Base-by-base conservation (phyloP, 2,888 invertebrate genomes). In the Spodoptera picta region DNA sequence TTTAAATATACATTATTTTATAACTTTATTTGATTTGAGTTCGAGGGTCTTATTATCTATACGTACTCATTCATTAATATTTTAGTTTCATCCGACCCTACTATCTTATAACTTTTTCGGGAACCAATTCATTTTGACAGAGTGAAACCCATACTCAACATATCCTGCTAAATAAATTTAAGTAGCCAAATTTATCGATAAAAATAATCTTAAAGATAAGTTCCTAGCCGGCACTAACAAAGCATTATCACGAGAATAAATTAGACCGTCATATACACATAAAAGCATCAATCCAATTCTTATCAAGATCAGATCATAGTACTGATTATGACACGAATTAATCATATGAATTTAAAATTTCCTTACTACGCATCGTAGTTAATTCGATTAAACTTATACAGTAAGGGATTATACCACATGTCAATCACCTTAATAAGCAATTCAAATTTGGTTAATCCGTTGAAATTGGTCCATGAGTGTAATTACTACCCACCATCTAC, bases 341-440 rank as follows among this genome's bases (percentile, higher is more conserved):
- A 78, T 84, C 82, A 83, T 82, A 82, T 81, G 24, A 60, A 75
- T 75, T 70, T 63, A 64, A 75, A 36, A 75, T 46, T 82, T 79
- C 75, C 77, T 63, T 63, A 66, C 75, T 54, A 58, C 55, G 57
- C 62, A 67, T 61, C 73, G 65, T 72, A 54, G 65, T 75, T 84
- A 83, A 90, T 89, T 90, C 85, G 86, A 89, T 88, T 88, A 88
- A 84, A 84, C 77, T 87, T 86, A 84, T 84, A 84, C 65, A 83
- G 82, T 83, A 77, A 77, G 77, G 85, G 87, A 88, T 90, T 90
- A 88, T 71, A 80, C 84, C 86, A 86, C 88, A 91, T 89, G 92
- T 92, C 92, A 92, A 91, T 93, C 92, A 92, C 82, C 80, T 85
- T 91, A 90, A 92, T 92, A 91, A 92, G 89, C 90, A 91, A 92